Evolutionary conservation across 1,140 invertebrate genomes (phyloP).

Genomic region (Drosophila kurseongensis): DNA sequence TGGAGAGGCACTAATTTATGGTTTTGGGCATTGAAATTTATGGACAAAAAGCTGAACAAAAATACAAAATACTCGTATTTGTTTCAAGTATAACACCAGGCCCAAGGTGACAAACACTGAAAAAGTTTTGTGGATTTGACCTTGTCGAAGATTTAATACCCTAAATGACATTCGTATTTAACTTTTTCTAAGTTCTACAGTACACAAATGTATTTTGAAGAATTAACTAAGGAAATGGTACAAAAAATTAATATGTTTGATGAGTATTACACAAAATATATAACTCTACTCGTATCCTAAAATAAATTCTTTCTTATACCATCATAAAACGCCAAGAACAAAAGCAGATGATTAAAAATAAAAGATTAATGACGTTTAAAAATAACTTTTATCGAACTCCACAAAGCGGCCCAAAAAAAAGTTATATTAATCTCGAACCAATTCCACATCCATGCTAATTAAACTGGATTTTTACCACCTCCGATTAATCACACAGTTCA

Average conservation of each 20-base stretch:
- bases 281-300: background rate
- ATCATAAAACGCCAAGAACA: background rate
- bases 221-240: too few relatives aligned
- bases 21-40: conserved; percentile 72
- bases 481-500: conserved; percentile 44
- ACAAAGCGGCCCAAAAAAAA: conserved; percentile 8
- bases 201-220: too few relatives aligned
- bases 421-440: conserved; percentile 9
- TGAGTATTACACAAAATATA: too few relatives aligned
- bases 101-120: conserved; percentile 46
- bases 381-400: conserved; percentile 16
- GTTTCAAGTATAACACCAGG: conserved; percentile 49
- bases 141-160: background rate
- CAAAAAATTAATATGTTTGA: too few relatives aligned
- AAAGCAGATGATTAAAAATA: background rate
- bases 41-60: conserved; percentile 58
- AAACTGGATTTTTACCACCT: conserved; percentile 22
- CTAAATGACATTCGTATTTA: background rate
- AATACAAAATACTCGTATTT: conserved; percentile 55
- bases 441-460: conserved; percentile 27
- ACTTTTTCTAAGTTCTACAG: too few relatives aligned
- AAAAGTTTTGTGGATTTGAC: background rate
- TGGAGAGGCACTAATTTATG: conserved; percentile 72
- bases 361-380: conserved; percentile 11
- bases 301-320: background rate